Evolutionary conservation across 2,888 invertebrate genomes (phyloP).

Genomic region (Macropis europaea): DNA sequence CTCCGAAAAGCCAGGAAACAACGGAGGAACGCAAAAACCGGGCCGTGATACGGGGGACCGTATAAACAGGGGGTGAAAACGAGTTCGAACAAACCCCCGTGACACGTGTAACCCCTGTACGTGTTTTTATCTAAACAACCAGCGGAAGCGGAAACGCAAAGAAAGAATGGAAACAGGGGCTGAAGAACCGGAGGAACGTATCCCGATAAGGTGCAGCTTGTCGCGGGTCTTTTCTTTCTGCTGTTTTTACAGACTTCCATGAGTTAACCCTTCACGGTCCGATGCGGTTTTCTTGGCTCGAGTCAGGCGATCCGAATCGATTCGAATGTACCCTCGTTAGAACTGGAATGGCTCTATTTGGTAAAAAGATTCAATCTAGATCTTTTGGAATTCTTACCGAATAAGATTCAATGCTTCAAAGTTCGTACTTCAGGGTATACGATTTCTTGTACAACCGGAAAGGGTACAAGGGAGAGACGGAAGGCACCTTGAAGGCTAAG

Average conservation of each 20-base stretch:
- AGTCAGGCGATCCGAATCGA: neutral
- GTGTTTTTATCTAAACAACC: slow-evolving; percentile 25
- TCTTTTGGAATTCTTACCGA: no score
- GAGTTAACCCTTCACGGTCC: neutral
- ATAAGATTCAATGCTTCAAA: no score
- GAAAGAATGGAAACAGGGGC: neutral
- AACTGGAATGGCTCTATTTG: no score
- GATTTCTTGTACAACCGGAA: no score
- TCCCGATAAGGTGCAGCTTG: neutral
- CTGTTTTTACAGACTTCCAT: neutral
- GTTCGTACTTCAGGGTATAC: no score
- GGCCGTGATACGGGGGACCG: slow-evolving; percentile 1
- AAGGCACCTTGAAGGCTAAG: no score
- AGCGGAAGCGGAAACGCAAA: neutral
- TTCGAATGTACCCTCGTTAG: no score
- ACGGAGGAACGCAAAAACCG: neutral
- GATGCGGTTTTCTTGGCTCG: neutral
- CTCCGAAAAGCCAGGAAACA: neutral
- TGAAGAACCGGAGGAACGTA: neutral
- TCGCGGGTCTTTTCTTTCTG: neutral
- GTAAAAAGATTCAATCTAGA: slow-evolving; percentile 3
- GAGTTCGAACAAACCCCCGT: slow-evolving; percentile 2
- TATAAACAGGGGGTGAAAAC: slow-evolving; percentile 17
- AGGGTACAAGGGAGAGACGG: no score
- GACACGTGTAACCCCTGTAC: slow-evolving; percentile 11